Conservation (phyloP, 64 coral and sea anemone genomes). For the Astreopora myriophthalma region DNA sequence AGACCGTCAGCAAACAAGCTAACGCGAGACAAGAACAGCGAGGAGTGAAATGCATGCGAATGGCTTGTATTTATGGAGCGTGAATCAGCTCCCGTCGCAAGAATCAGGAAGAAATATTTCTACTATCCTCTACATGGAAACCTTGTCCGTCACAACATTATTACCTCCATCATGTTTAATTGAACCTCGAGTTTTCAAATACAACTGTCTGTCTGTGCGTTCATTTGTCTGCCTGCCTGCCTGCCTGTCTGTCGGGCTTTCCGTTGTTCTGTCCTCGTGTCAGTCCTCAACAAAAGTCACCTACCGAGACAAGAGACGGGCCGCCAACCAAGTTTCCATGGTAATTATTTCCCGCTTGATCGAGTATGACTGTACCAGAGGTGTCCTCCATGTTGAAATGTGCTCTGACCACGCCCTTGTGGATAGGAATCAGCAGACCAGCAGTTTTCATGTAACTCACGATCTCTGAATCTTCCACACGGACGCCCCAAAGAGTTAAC, state of each 20-base stretch:
- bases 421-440: slow-evolving; percentile 81
- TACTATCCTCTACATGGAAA: too few species aligned
- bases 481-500: slow-evolving; percentile 84
- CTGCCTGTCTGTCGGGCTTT: not conserved
- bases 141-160: too few species aligned
- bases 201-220: not conserved
- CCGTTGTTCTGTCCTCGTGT: not conserved
- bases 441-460: slow-evolving; percentile 86
- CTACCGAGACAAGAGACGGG: slow-evolving; percentile 71
- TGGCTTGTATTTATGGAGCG: too few species aligned
- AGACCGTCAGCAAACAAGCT: too few species aligned
- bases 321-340: slow-evolving; percentile 80
- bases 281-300: not conserved
- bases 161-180: too few species aligned
- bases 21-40: too few species aligned
- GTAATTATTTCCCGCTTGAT: slow-evolving; percentile 64
- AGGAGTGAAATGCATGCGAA: too few species aligned
- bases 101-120: too few species aligned
- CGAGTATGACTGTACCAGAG: slow-evolving; percentile 34
- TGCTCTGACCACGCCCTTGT: slow-evolving; percentile 83
- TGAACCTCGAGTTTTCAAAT: too few species aligned
- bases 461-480: slow-evolving; percentile 70
- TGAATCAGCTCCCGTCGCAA: too few species aligned
- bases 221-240: not conserved
- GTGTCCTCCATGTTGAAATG: slow-evolving; percentile 89